Evolutionary conservation across 2,888 invertebrate species (phyloP), one percentile per base, ranked within the genome.

Genomic region (Odontothrips loti): DNA sequence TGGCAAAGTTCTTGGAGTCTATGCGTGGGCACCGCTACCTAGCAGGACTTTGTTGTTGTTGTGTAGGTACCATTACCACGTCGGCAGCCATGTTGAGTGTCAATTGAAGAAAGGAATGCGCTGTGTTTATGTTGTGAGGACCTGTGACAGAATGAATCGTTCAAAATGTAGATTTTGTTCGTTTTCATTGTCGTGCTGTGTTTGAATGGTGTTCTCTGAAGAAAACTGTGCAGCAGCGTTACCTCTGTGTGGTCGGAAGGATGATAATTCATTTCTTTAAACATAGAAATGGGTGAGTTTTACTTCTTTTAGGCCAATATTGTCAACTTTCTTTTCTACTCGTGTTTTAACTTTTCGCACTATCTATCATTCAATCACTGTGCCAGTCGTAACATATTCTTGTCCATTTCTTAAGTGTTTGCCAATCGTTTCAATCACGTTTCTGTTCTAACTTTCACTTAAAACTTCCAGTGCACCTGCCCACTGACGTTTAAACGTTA

Each of bases 61-160:
- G 68, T 27, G 27, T 27, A 23, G 68, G 68, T 75, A 75, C 68
- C 23, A 75, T 27, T 75, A 27, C 68, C 68, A 75, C 68, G 68
- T 75, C 68, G 68, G 68, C 68, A 75, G 68, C 68, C 68, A 23
- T 68, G 68, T 68, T 68, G 68, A 23, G 9, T 20, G 51, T 11
- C 68, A 23, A 75, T n/a, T 75, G 27, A 75, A 75, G 68, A 75
- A 75, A 75, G 68, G 68, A 75, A 75, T 75, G 68, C 68, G 68
- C n/a, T 75, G 27, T 75, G 68, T 75, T 75, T 75, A 75, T 75
- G 68, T 75, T 75, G 68, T 75, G 68, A 75, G 23, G 58, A 58
- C 17, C n/a, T 58, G 23, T 75, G 68, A 75, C 68, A 75, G 68
- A 75, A 75, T 75, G 68, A 75, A 75, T 27, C 27, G 68, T 27